Base-by-base conservation (phyloP, 53 echinoderm and acorn worm genomes). In the Echinarachnius parma region DNA sequence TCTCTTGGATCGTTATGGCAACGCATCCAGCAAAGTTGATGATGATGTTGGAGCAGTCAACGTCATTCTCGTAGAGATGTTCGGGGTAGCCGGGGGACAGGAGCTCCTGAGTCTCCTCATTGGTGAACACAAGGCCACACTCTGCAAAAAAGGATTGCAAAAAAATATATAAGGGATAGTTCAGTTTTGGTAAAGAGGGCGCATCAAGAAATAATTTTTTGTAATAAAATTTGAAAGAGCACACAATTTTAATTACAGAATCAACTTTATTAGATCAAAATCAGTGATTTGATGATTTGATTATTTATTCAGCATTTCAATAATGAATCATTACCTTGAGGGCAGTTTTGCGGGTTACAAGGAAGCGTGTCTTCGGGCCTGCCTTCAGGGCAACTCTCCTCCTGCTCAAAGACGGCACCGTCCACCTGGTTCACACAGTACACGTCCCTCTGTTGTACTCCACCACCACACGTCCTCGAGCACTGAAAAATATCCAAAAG, bases 391-490 rank as follows among this genome's bases (percentile, higher is more conserved):
- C 87, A 87, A 4, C 69, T 69, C 20, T 62, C 62, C 9, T 62
- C 71, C 7, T 71, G 81, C 1, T 63, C 56, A 24, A 80, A 70
- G 0, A 4, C n/a, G 19, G 22, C 50, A 37, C 75, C 80, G 9
- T 53, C 34, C 0, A 49, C 35, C 16, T 75, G 76, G 26, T 77
- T 68, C 46, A 63, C 32, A 46, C 93, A 92, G 59, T 75, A 56
- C 4, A 92, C 82, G 1, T 78, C 39, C 30, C 93, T 82, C 10
- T 33, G 49, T 47, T 82, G 85, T 11, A 58, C 20, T 28, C 93
- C 93, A 28, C 66, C 62, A 10, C 83, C 93, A 50, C 93, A 92
- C 15, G 77, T 68, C 9, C 76, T 83, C 3, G 86, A 82, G 50
- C 93, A 92, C 93, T 92, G 56, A 30, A 66, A 61, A 48, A 45